Percentiles rank a stretch among this genome's conserved stretches.
These are phyloP conservation scores for Leptodactylus fuscus DNA, from an alignment of 2,113 vertebrate species.

Conservation along the genomic window DNA sequence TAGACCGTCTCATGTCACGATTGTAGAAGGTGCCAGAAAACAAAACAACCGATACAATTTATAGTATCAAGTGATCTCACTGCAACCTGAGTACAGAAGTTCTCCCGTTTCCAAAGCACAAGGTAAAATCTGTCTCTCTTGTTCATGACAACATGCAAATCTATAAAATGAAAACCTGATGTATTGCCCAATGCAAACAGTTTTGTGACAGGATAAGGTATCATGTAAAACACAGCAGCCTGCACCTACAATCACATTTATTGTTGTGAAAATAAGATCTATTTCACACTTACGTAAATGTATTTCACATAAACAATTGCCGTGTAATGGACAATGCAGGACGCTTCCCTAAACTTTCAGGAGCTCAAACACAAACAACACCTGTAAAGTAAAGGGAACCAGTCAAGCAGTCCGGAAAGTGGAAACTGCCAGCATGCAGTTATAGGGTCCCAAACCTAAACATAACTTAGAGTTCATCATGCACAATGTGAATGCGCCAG, in stretches of 20 bases:
- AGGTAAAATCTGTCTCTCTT: background rate
- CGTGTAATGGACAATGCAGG: background rate
- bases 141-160: conserved; percentile 17
- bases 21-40: background rate
- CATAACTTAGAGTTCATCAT: no score
- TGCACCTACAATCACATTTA: background rate
- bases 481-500: no score
- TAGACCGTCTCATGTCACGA: no score
- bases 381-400: no score
- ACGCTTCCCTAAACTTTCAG: background rate
- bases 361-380: background rate
- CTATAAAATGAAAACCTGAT: background rate
- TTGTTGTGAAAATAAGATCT: background rate
- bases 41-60: background rate
- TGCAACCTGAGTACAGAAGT: background rate
- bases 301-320: background rate
- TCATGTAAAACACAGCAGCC: background rate
- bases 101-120: no score
- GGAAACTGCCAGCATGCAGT: no score
- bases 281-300: background rate
- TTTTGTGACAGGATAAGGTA: background rate
- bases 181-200: background rate
- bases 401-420: no score
- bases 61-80: background rate
- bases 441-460: no score